Evolutionary conservation across 30 jellyfish, hydroid and myxozoan species (phyloP), one percentile per base, ranked within the genome.

Genomic region (Chrysaora quinquecirrha): DNA sequence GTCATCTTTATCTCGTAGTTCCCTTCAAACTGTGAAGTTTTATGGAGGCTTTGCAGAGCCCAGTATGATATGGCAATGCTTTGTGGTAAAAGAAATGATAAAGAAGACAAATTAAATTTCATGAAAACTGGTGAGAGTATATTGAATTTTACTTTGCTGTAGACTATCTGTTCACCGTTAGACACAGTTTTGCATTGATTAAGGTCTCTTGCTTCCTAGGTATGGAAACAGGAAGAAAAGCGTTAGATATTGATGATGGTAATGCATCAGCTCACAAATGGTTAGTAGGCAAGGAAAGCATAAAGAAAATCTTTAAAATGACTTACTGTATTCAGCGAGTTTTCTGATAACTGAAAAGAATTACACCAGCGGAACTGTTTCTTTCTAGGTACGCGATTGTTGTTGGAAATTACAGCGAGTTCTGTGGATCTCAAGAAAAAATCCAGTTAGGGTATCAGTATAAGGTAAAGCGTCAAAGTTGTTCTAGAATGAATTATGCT

Each of bases 41-140:
- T 90, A 28, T 90, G 97, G 97, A 71, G 97, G 69, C 77, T 76
- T 32, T 86, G 94, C 29, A 90, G 88, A 68, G 85, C 97, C 16
- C 96, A 83, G 61, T 90, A 84, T 64, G 96, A 85, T 64, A 71
- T 83, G 84, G 92, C 96, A 75, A 72, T 78, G 88, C 30, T 67
- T 16, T 50, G 87, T 27, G 96, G 91, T 11, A 84, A 84, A 33
- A 71, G 49, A 14, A 90, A 84, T 1, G 89, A 90, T 32, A 30
- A 50, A 28, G 89, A 83, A 14, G 78, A 48, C 46, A 94, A 90
- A 56, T 56, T 61, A 43, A 23, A 20, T 6, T 75, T 76, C 69
- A 30, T 78, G 65, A 75, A 70, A 47, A 50, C 83, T 76, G 96
- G 97, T n/a, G 73, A 30, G 27, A 25, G 11, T 38, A 9, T 19